Evolutionary conservation across 2,888 invertebrate species (phyloP), one percentile per base, ranked within the genome.

Genomic region (Melipona bicolor): DNA sequence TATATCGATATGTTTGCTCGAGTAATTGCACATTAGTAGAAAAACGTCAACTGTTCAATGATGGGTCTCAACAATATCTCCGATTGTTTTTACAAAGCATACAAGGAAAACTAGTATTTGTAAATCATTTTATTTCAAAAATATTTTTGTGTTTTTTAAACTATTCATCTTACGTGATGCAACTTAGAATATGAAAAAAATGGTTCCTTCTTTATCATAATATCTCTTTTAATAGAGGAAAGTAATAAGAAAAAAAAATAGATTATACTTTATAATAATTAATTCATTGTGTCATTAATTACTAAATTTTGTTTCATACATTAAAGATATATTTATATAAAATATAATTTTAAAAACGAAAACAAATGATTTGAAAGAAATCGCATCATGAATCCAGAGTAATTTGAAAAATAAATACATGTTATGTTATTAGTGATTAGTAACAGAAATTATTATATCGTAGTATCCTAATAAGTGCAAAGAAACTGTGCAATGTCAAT

Each of bases 141-240:
- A 92, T 90, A 85, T 92, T 93, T 85, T 88, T 93, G 88, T 93
- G 92, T 86, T 92, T 93, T 89, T 87, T 93, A 86, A 89, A 90
- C 85, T 91, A 91, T 89, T 91, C 91, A 71, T 89, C 89, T 52
- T 90, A 88, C 85, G 85, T 64, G 76, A 83, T 74, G 79, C 83
- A 77, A 70, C 77, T 65, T 83, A 87, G 86, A 61, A 61, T 71
- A 79, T 72, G 67, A 78, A 68, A 79, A 67, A 77, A 79, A 86
- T 86, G 77, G 81, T 86, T 87, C 80, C 79, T 79, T 80, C 79
- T 81, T 81, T 76, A 61, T 72, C 59, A 49, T 73, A 70, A 77
- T 80, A 65, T 36, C 75, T 54, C 77, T 56, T 76, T 67, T 59
- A 43, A 49, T 64, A 74, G 74, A 78, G 71, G 69, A 62, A 67